phyloP scores from a whole-genome alignment of 2,797 vertebrate genomes.

The Microctenopoma stevenorrisi region DNA sequence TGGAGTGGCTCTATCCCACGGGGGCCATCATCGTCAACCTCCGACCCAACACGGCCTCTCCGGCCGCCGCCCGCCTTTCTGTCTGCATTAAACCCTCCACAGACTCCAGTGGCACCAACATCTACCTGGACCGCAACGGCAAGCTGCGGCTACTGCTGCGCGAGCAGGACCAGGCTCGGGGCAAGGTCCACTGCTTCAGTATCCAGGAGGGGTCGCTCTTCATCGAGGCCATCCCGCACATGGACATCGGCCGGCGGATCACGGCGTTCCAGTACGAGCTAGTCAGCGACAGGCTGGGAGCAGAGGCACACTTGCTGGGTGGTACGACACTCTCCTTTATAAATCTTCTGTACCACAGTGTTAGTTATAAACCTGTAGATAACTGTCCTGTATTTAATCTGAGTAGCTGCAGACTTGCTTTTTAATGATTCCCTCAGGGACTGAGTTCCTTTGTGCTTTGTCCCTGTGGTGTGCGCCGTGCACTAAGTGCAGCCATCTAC shows the following conservation, averaged over 20 bases:
- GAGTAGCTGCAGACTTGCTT: conserved; percentile 7
- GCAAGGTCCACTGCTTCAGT: conserved; percentile 90
- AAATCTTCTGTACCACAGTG: background rate
- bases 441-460: conserved; percentile 51
- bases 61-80: conserved; percentile 85
- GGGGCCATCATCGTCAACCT: conserved; percentile 98
- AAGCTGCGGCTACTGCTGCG: conserved; percentile 91
- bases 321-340: conserved; percentile 81
- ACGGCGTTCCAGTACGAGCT: conserved; percentile 96
- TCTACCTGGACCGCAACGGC: conserved; percentile 96
- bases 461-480: conserved; percentile 33
- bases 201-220: conserved; percentile 93
- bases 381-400: background rate
- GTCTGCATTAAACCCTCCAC: conserved; percentile 94
- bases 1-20: conserved; percentile 98
- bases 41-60: conserved; percentile 89
- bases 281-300: conserved; percentile 82
- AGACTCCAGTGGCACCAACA: conserved; percentile 92
- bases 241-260: conserved; percentile 94
- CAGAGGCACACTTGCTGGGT: conserved; percentile 80
- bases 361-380: background rate
- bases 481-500: conserved; percentile 72
- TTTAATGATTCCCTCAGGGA: conserved; percentile 30
- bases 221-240: conserved; percentile 92
- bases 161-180: conserved; percentile 84